Conservation (phyloP, 2,797 vertebrate species). For the Anolis apletophallus region DNA sequence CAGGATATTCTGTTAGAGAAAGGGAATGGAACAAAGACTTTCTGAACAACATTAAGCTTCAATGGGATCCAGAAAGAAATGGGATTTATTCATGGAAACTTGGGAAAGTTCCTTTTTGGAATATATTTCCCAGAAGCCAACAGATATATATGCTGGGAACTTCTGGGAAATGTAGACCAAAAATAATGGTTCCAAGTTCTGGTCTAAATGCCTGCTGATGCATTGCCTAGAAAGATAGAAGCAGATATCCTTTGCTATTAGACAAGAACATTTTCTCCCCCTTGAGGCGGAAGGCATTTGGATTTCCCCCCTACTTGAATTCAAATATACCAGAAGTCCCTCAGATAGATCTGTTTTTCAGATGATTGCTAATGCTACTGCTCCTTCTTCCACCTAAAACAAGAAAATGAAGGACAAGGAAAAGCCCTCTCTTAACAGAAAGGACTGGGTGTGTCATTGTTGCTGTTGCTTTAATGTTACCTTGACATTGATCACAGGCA, state of each 20-base stretch:
- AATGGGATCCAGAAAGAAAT: background rate
- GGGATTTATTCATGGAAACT: background rate
- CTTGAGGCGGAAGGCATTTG: slow-evolving; percentile 28
- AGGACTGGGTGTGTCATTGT: fast-evolving
- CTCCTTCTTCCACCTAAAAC: background rate
- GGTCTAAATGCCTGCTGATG: slow-evolving; percentile 39
- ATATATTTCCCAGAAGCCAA: background rate
- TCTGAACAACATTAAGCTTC: slow-evolving; percentile 35
- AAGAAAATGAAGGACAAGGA: fast-evolving
- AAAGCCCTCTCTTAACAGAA: fast-evolving
- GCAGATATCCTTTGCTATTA: slow-evolving; percentile 63
- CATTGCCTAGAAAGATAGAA: slow-evolving; percentile 57
- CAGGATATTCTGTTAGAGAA: background rate
- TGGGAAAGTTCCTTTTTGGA: background rate
- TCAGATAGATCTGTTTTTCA: background rate
- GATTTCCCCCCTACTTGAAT: background rate
- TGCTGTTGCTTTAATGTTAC: background rate
- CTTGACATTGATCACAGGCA: background rate
- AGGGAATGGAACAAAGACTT: background rate
- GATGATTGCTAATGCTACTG: fast-evolving
- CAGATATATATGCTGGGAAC: too few species aligned
- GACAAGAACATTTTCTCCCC: slow-evolving; percentile 48
- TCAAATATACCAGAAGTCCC: background rate
- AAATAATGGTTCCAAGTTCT: too few species aligned
- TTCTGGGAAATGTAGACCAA: too few species aligned